Evolutionary conservation across 2,797 vertebrate genomes (phyloP), one percentile per base, ranked within the genome.

Genomic region (Hyperoplus immaculatus): DNA sequence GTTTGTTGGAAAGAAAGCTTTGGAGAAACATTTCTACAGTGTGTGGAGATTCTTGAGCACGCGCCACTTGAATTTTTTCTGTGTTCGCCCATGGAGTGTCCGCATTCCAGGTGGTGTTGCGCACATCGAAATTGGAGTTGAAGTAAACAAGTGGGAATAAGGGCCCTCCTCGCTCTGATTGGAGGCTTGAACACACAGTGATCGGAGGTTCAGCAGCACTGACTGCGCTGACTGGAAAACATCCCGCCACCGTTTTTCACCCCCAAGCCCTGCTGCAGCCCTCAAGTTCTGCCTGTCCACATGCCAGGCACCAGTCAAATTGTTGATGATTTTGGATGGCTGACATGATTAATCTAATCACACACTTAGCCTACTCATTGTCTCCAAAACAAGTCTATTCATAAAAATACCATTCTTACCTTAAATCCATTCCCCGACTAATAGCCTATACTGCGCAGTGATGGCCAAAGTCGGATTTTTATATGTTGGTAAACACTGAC

Each of bases 41-140:
- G 29, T 29, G 29, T 60, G 46, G 5, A 47, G 49, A 46, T 16
- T 74, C 42, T 39, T 56, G 79, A 46, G 78, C 75, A 12, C 29
- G 77, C 41, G 77, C 71, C 80, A 77, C 74, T 75, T 75, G 75
- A 64, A 45, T 66, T 65, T 62, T 61, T 39, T 29, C 58, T 43
- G 69, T 29, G 66, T 47, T 45, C 61, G 69, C 66, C 95, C 29
- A 29, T 29, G 29, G 29, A 90, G 96, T 94, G 96, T 98, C 97
- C 96, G 97, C 97, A 97, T 97, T 98, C 97, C 97, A 96, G 93
- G 95, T 96, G 94, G 94, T 96, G 97, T 98, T 97, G 97, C 97
- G 97, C 97, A 98, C 96, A 96, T 97, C 94, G 85, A 97, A 98
- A 97, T 97, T 88, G 94, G 96, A 96, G 91, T 95, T 93, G 94